These are phyloP conservation scores for Tetramorium bicarinatum DNA, from an alignment of 2,888 invertebrate species.

Conservation along the genomic window DNA sequence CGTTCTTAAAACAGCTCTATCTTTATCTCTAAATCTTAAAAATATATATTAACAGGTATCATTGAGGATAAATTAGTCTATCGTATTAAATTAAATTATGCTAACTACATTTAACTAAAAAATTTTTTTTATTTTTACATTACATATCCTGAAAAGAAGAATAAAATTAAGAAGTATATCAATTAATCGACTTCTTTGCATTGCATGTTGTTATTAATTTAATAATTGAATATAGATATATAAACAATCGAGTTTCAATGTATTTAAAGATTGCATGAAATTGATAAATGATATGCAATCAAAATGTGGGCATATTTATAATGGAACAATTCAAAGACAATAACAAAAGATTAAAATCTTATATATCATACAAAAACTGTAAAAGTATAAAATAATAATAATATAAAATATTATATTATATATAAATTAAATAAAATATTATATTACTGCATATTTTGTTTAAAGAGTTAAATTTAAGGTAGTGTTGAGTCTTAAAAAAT, in stretches of 20 bases:
- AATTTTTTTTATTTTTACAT: neutral
- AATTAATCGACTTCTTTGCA: neutral
- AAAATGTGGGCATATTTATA: neutral
- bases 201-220: neutral
- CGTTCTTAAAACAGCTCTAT: neutral
- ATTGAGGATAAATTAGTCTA: neutral
- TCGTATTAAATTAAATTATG: neutral
- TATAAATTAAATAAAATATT: neutral
- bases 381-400: neutral
- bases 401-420: no score
- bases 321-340: neutral
- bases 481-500: neutral
- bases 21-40: neutral
- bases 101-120: neutral
- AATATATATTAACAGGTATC: neutral
- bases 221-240: neutral
- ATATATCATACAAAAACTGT: neutral
- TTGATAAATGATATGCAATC: neutral
- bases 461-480: neutral
- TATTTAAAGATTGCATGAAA: neutral
- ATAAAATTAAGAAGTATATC: neutral
- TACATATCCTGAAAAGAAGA: neutral
- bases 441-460: neutral
- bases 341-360: neutral
- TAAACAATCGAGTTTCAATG: neutral